These are phyloP conservation scores for Zaprionus lachaisei DNA, from an alignment of 1,140 invertebrate species.

Conservation along the genomic window DNA sequence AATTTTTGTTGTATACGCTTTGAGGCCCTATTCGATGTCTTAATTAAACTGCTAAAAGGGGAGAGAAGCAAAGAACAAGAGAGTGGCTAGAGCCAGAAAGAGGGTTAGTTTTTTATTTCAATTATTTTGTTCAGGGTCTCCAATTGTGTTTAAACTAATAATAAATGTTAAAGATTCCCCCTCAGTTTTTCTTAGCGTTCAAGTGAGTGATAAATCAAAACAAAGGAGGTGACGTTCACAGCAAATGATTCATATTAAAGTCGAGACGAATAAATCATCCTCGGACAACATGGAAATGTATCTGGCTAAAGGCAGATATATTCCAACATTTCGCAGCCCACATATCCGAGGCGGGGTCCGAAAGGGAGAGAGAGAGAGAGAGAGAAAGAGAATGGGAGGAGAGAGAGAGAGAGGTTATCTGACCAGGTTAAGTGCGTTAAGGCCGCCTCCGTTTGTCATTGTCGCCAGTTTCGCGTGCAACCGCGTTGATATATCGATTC, in stretches of 20 bases:
- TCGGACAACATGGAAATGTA: slow-evolving; percentile 43
- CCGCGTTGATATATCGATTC: slow-evolving; percentile 76
- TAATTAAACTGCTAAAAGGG: slow-evolving; percentile 55
- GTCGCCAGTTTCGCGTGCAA: slow-evolving; percentile 61
- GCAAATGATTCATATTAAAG: slow-evolving; percentile 82
- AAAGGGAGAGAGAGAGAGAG: too few relatives aligned
- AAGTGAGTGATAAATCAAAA: slow-evolving; percentile 65
- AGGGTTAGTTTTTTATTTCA: too few relatives aligned
- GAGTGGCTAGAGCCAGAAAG: neutral
- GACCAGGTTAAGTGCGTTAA: slow-evolving; percentile 55
- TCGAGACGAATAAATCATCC: slow-evolving; percentile 64
- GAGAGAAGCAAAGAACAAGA: neutral
- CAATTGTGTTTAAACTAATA: too few relatives aligned
- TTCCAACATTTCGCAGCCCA: too few relatives aligned
- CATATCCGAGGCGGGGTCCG: neutral
- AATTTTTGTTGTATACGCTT: slow-evolving; percentile 70
- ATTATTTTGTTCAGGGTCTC: too few relatives aligned
- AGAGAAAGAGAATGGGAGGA: too few relatives aligned
- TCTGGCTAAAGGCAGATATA: slow-evolving; percentile 2
- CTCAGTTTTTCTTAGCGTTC: too few relatives aligned
- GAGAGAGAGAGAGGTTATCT: neutral
- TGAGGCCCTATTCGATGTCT: slow-evolving; percentile 44
- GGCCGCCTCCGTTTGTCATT: slow-evolving; percentile 46
- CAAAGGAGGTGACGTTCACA: slow-evolving; percentile 48
- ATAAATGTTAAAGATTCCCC: too few relatives aligned